Evolutionary conservation across 2,888 invertebrate species (phyloP), one percentile per base, ranked within the genome.

Genomic region (Tinea trinotella): DNA sequence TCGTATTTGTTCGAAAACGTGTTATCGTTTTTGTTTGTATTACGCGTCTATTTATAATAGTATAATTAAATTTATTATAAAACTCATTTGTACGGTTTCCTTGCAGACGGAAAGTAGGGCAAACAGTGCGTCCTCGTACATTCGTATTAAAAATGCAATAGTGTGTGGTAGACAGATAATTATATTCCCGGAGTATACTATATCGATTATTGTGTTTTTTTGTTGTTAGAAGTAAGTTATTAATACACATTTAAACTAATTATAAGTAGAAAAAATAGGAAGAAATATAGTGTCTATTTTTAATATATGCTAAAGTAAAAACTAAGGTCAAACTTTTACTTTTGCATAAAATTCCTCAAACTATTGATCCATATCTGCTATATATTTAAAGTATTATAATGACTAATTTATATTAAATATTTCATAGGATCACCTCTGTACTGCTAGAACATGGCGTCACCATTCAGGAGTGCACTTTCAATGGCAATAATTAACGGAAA

Each of bases 401-500:
- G n/a, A n/a, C n/a, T n/a, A n/a, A n/a, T n/a, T n/a, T n/a, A n/a
- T n/a, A n/a, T n/a, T n/a, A n/a, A n/a, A n/a, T n/a, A n/a, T n/a
- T n/a, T n/a, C n/a, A n/a, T n/a, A n/a, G n/a, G n/a, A n/a, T n/a
- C n/a, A n/a, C n/a, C n/a, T n/a, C n/a, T n/a, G n/a, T n/a, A n/a
- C n/a, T n/a, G n/a, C n/a, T n/a, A n/a, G n/a, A 40, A 15, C 10
- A 40, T 40, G 40, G 40, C 40, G 2, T 40, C 40, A 40, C 40
- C 72, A 15, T 72, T 80, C 60, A 70, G 72, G 59, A 78, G 70
- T 48, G 70, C 72, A 19, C 61, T 76, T 52, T 67, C 78, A 0
- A 57, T 77, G 56, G 74, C 77, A 5, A 58, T 68, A n/a, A 69
- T 67, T 56, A 70, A 68, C 56, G 74, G 79, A 2, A 81, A 70